Conservation (phyloP, 1,140 invertebrate species). For the Agrilus planipennis region DNA sequence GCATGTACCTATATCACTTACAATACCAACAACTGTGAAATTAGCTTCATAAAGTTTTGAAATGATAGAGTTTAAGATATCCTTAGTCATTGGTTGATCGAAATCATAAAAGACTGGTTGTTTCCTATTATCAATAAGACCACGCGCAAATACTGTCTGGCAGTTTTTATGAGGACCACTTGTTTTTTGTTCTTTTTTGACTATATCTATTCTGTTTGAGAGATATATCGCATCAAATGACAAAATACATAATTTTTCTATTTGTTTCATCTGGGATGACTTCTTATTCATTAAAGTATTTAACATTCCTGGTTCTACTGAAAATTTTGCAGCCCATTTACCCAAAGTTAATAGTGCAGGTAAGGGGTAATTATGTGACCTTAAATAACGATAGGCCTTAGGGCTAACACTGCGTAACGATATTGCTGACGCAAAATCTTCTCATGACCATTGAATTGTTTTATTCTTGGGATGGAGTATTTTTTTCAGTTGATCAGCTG, state of each 20-base stretch:
- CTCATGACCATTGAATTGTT: not conserved
- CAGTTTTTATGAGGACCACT: slow-evolving; percentile 2
- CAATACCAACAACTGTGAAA: slow-evolving; percentile 1
- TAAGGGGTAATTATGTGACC: slow-evolving; percentile 6
- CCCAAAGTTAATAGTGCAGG: slow-evolving; percentile 14
- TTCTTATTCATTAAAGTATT: too few species aligned
- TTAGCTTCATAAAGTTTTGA: not conserved
- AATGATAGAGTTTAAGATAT: slow-evolving; percentile 1
- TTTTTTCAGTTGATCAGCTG: not conserved
- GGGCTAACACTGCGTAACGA: not conserved
- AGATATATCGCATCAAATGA: slow-evolving; percentile 6
- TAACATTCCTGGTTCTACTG: too few species aligned
- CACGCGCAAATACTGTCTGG: slow-evolving; percentile 1
- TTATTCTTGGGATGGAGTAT: not conserved
- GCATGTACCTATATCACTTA: too few species aligned
- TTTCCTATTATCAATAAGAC: slow-evolving; percentile 2
- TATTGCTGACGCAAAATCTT: not conserved
- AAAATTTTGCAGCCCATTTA: slow-evolving; percentile 5
- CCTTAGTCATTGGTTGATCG: slow-evolving; percentile 3
- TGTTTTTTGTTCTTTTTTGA: slow-evolving; percentile 3
- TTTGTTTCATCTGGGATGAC: too few species aligned
- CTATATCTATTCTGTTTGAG: slow-evolving; percentile 3
- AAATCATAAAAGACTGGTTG: slow-evolving; percentile 5
- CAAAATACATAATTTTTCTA: not conserved
- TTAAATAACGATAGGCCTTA: slow-evolving; percentile 3